Base-by-base conservation (phyloP, 2,113 vertebrate species). In the Megalops atlanticus region DNA sequence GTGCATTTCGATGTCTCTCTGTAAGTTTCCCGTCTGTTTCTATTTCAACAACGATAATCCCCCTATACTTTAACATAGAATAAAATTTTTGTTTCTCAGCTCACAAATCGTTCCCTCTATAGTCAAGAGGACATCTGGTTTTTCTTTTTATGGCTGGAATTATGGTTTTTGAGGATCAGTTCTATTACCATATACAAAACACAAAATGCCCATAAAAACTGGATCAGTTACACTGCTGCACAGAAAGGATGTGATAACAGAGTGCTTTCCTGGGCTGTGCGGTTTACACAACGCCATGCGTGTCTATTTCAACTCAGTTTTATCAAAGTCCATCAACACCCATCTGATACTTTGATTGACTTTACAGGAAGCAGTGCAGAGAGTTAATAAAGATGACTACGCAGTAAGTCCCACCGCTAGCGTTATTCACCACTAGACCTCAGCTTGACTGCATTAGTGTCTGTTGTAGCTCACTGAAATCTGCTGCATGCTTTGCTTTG, bases 401-500 rank as follows among this genome's bases (percentile, higher is more conserved):
- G 11, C 2, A 24, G 31, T 11, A 64, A 31, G 8, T 64, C 24
- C n/a, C n/a, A n/a, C 58, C 58, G 8, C n/a, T 24, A 3, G 7
- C 5, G 12, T 14, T 16, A 52, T 52, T 64, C n/a, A 64, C 58
- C 58, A 4, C 11, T 64, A 21, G 21, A 21, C 6, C 76, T 35
- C 21, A 76, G 45, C 45, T 36, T 58, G 21, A 3, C 75, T 52
- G 4, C 8, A 10, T 54, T 35, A 52, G 36, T 77, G 54, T 77
- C 76, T 24, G 4, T 7, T n/a, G 35, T n/a, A 47, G 31, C 43
- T 38, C 2, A 11, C 85, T 74, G 81, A 84, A 84, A 85, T 84
- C 84, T 64, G 73, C 18, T 43, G 74, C 39, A 33, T 80, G 80
- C 80, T 80, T 80, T 80, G 78, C 47, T 84, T 82, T 84, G 78